Percentiles rank a stretch among this genome's conserved stretches.
phyloP scores from a whole-genome alignment of 2,113 vertebrate genomes.

The Hyaena hyaena region DNA sequence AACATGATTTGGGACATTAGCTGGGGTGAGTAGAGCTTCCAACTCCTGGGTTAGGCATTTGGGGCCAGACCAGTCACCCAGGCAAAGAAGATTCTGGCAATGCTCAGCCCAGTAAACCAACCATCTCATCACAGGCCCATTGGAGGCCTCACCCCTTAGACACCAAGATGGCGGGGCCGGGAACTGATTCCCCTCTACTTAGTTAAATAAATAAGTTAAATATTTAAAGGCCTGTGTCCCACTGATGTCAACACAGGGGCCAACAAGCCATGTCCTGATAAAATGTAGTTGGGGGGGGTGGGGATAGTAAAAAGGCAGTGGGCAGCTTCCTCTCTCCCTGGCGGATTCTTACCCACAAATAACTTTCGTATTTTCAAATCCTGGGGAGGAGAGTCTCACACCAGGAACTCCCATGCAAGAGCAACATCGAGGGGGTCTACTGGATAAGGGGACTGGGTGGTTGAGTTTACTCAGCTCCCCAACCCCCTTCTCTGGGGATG shows the following conservation, averaged over 20 bases:
- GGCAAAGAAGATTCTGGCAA: background rate
- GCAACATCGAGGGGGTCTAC: background rate
- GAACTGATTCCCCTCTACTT: conserved; percentile 13
- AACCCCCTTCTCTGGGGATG: background rate
- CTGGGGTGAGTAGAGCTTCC: background rate
- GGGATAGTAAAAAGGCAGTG: background rate
- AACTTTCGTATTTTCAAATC: background rate
- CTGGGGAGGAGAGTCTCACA: background rate
- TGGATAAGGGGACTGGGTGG: background rate
- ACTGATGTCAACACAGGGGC: background rate
- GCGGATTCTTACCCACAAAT: background rate
- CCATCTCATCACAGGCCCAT: background rate
- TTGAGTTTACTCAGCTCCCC: background rate
- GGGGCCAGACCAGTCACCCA: background rate
- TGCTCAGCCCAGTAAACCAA: background rate
- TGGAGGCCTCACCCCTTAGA: background rate
- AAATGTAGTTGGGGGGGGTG: background rate
- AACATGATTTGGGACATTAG: background rate
- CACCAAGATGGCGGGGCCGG: background rate
- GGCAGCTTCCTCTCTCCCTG: background rate
- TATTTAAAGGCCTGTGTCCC: conserved; percentile 65
- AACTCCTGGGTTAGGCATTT: background rate
- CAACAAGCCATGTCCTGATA: background rate
- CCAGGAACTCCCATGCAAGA: conserved; percentile 1
- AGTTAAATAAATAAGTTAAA: conserved; percentile 82